Conservation (phyloP, 92 coral and sea anemone genomes). For the Desmophyllum pertusum region DNA sequence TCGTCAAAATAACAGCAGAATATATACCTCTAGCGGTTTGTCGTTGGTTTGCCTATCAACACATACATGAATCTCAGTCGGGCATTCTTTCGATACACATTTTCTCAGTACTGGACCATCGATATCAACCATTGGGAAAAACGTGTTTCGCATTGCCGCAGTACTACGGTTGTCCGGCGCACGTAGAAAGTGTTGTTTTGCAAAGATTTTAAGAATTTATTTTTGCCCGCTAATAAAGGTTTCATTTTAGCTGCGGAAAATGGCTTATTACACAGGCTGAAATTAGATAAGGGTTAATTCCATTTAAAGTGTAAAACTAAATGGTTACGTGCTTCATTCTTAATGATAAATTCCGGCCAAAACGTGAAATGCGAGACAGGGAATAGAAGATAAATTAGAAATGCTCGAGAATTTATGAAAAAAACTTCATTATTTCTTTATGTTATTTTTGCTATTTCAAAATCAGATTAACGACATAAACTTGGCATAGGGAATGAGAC, state of each 20-base stretch:
- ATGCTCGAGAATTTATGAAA: background rate
- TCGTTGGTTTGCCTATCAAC: background rate
- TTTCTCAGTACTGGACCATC: background rate
- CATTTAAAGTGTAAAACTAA: conserved; percentile 3
- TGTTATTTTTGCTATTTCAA: background rate
- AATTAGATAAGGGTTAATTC: background rate
- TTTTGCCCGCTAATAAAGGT: background rate
- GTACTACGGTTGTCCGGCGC: background rate
- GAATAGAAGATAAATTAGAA: background rate
- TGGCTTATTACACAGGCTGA: background rate
- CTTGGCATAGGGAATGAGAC: background rate
- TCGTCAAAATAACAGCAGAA: background rate
- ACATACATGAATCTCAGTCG: background rate
- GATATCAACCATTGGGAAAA: background rate
- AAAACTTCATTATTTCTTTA: background rate
- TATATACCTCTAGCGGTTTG: background rate
- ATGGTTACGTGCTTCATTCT: background rate
- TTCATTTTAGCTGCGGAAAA: background rate
- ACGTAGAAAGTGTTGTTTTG: background rate
- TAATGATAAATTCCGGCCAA: background rate
- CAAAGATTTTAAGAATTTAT: background rate
- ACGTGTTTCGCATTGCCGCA: background rate
- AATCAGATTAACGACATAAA: background rate
- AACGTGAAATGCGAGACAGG: background rate
- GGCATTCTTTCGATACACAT: background rate